These are phyloP conservation scores for Trichacis sp. DNA, from an alignment of 2,888 invertebrate genomes.

Conservation along the genomic window DNA sequence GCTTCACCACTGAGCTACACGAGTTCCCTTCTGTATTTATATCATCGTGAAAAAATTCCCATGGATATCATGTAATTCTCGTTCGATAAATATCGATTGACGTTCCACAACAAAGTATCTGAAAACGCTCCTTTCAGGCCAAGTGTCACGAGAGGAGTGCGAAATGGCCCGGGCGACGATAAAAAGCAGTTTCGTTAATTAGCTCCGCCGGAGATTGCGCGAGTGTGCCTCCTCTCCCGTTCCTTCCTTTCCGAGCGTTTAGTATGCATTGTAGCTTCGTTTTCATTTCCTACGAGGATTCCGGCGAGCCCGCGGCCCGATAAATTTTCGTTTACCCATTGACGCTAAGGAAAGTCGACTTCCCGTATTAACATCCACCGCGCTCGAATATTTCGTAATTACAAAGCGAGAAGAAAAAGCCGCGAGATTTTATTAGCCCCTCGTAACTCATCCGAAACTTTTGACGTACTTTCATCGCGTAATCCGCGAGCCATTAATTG, in stretches of 20 bases:
- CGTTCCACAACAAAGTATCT: no score
- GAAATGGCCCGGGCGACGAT: constrained; percentile 10
- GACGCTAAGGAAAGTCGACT: constrained; percentile 9
- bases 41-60: no score
- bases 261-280: constrained; percentile 29
- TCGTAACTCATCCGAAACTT: constrained; percentile 29
- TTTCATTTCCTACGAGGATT: constrained; percentile 24
- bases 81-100: no score
- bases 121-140: no score
- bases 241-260: constrained; percentile 22
- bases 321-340: constrained; percentile 14
- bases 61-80: no score
- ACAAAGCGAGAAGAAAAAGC: not conserved
- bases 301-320: constrained; percentile 6
- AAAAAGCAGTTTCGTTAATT: constrained; percentile 38
- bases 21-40: no score
- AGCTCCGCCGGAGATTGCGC: constrained; percentile 24
- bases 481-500: constrained; percentile 23
- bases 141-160: no score
- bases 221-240: constrained; percentile 20
- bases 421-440: constrained; percentile 20
- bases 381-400: constrained; percentile 9
- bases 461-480: constrained; percentile 22
- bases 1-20: no score
- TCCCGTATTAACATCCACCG: constrained; percentile 1